Base-by-base conservation (phyloP, 2,888 invertebrate species). In the Cremastobaeus sp. region DNA sequence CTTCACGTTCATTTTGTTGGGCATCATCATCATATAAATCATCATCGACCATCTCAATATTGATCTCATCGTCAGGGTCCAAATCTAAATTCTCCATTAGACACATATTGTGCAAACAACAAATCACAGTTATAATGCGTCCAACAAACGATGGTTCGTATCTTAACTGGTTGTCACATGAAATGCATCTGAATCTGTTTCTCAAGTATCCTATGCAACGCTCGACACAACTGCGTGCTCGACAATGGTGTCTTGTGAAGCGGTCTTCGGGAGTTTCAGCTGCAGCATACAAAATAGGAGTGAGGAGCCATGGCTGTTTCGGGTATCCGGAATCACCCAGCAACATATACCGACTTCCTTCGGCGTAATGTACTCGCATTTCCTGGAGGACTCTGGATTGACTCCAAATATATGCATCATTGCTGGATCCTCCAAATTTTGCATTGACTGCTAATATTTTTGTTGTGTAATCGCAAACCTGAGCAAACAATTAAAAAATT, bases 181-280 rank as follows among this genome's bases (percentile, higher is more conserved):
- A 34, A n/a, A 34, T 34, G n/a, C 34, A 34, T 34, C 34, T 34
- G n/a, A 34, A 34, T n/a, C 34, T 34, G n/a, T 34, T 34, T 34
- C n/a, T 34, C 34, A 34, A 25, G 8, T 25, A 25, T 6, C 25
- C 25, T 4, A 25, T 25, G 25, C 25, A 25, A 4, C 25, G 8
- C n/a, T n/a, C n/a, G n/a, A n/a, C n/a, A n/a, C n/a, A n/a, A n/a
- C n/a, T n/a, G n/a, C n/a, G n/a, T 25, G 34, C 34, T 11, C 34
- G 34, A 34, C 34, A 34, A 34, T 34, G 34, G 11, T 4, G 8
- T 8, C 3, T 3, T 3, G 34, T 34, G 11, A 9, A 34, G 8
- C 34, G 8, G 11, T 8, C 4, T n/a, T 34, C 34, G 3, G 34
- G 34, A 3, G 34, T 34, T 3, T n/a, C 34, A n/a, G 3, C 3